Percentiles rank a stretch among this genome's conserved stretches.
Conservation (phyloP, 1,140 invertebrate species). For the Trichomalopsis sarcophagae region DNA sequence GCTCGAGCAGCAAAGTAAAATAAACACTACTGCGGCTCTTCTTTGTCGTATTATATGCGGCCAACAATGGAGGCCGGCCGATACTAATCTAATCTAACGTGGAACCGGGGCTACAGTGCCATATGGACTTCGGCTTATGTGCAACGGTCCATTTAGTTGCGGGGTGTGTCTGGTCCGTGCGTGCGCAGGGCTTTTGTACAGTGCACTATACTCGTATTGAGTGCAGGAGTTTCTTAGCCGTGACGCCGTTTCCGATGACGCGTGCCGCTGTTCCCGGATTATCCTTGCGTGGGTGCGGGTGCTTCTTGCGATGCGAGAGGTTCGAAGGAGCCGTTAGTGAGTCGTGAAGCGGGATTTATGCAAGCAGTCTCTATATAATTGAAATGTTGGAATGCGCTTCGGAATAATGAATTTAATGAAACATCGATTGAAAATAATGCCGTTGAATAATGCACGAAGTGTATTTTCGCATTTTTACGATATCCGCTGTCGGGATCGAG, state of each 20-base stretch:
- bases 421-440: too few relatives aligned
- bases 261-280: slow-evolving; percentile 20
- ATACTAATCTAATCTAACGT: slow-evolving; percentile 55
- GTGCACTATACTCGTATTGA: background rate
- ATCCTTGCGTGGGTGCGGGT: background rate
- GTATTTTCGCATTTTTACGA: too few relatives aligned
- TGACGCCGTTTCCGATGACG: slow-evolving; percentile 47
- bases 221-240: slow-evolving; percentile 33
- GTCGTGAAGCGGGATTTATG: background rate
- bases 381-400: too few relatives aligned
- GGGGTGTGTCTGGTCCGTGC: slow-evolving; percentile 40
- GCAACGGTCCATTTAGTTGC: slow-evolving; percentile 47
- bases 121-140: slow-evolving; percentile 53
- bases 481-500: too few relatives aligned
- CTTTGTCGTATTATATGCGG: slow-evolving; percentile 24
- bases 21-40: background rate
- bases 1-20: slow-evolving; percentile 20
- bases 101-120: slow-evolving; percentile 16
- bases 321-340: background rate
- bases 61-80: slow-evolving; percentile 46
- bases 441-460: too few relatives aligned
- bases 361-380: too few relatives aligned
- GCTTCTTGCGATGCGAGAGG: background rate
- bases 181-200: slow-evolving; percentile 15
- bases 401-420: too few relatives aligned